A percentile compares a stretch with the other conserved stretches of the same genome.
These are phyloP conservation scores for Psilopsiagon aurifrons DNA, from an alignment of 2,113 vertebrate species.

Conservation along the genomic window DNA sequence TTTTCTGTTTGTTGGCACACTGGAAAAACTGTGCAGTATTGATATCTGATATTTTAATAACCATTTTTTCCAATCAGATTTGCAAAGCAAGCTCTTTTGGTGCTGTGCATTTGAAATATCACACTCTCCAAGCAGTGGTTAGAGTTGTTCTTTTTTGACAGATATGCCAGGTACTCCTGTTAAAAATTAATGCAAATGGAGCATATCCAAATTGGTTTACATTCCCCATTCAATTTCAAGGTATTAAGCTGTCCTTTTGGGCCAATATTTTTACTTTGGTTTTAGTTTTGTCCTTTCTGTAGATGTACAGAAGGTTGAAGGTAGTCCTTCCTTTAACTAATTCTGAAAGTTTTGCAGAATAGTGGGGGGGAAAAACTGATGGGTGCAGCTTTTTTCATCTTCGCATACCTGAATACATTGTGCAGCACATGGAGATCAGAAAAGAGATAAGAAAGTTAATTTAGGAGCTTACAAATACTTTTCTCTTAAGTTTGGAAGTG, in stretches of 20 bases:
- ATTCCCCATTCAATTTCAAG: background rate
- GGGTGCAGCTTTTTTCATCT: background rate
- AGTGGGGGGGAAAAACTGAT: background rate
- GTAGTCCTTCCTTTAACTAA: background rate
- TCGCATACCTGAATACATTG: background rate
- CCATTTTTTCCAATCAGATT: background rate
- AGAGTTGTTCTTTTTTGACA: background rate
- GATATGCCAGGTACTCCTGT: background rate
- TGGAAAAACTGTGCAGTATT: background rate
- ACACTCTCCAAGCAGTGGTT: background rate
- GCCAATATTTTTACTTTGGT: background rate
- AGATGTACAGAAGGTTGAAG: background rate
- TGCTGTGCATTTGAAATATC: background rate
- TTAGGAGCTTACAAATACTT: background rate
- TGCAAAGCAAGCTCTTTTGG: background rate
- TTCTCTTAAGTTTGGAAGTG: constrained; percentile 29
- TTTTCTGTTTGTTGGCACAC: background rate
- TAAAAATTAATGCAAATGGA: background rate
- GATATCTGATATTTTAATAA: background rate
- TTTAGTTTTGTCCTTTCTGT: background rate
- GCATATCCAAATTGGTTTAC: background rate
- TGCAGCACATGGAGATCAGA: background rate
- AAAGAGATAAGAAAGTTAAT: background rate
- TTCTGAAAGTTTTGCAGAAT: background rate
- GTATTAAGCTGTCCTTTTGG: background rate